phyloP scores from a whole-genome alignment of 2,797 vertebrate genomes.

The Salmo trutta region DNA sequence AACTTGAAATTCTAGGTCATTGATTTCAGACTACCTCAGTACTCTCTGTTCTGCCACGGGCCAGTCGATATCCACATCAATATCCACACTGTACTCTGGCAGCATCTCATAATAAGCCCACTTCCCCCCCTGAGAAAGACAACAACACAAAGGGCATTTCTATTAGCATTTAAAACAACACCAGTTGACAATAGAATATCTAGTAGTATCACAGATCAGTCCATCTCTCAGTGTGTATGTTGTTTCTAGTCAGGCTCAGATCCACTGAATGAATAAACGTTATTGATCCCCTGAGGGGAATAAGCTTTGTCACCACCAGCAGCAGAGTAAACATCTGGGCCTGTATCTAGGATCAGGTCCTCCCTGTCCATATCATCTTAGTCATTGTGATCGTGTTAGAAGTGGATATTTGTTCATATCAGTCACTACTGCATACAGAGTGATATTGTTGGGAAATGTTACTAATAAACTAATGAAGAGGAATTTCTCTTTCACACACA shows the following conservation, averaged over 20 bases:
- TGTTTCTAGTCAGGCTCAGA: background rate
- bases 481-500: too few relatives aligned
- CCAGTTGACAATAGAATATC: background rate
- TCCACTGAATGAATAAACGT: background rate
- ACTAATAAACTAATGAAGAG: too few relatives aligned
- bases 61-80: slow-evolving; percentile 96
- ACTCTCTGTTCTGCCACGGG: slow-evolving; percentile 95
- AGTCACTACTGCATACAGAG: too few relatives aligned
- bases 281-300: background rate
- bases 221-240: background rate
- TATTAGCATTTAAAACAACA: background rate
- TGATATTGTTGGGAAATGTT: too few relatives aligned
- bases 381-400: too few relatives aligned
- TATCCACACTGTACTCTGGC: slow-evolving; percentile 92
- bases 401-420: too few relatives aligned
- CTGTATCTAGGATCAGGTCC: background rate
- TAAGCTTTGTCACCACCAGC: background rate
- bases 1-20: background rate
- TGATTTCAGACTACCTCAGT: background rate
- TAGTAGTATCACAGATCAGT: background rate
- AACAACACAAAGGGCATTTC: background rate
- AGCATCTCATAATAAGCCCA: slow-evolving; percentile 90
- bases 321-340: background rate
- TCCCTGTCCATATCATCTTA: too few relatives aligned
- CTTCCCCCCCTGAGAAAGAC: slow-evolving; percentile 81